These are phyloP conservation scores for Atlantisia rogersi DNA, from an alignment of 2,113 vertebrate genomes.

Conservation along the genomic window DNA sequence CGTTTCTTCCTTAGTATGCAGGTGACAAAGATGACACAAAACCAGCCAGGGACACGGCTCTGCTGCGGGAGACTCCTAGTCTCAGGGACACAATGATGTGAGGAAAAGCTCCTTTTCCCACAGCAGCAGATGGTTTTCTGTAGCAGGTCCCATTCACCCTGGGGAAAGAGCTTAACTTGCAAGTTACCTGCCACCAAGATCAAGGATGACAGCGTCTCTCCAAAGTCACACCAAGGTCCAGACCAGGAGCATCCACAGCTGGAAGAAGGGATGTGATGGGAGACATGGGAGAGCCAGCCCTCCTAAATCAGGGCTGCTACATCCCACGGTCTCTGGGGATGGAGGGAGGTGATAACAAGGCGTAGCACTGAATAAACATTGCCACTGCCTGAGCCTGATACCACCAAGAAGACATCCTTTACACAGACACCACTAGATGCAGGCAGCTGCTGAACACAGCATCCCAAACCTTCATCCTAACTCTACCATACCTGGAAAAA, in stretches of 20 bases:
- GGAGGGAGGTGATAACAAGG: neutral
- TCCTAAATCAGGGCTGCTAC: neutral
- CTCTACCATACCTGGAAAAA: neutral
- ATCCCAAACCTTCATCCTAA: neutral
- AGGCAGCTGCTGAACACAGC: neutral
- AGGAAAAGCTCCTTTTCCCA: neutral
- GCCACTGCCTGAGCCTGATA: too few relatives aligned
- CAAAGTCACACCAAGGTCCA: neutral
- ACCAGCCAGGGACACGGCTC: neutral
- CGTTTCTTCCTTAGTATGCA: neutral
- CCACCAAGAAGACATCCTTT: fast-evolving
- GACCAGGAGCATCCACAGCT: neutral
- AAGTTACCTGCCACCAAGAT: neutral
- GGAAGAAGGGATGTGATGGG: neutral
- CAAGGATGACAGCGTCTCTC: neutral
- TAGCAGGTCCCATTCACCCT: neutral
- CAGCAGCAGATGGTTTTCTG: neutral
- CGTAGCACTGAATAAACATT: neutral
- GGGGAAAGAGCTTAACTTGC: neutral
- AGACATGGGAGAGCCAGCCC: fast-evolving
- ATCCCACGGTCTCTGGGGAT: fast-evolving
- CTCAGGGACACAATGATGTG: neutral
- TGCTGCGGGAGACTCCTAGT: neutral
- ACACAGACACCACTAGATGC: neutral
- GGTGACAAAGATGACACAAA: neutral